Evolutionary conservation across 1,140 invertebrate genomes (phyloP).

Genomic region (Meloidogyne exigua): DNA sequence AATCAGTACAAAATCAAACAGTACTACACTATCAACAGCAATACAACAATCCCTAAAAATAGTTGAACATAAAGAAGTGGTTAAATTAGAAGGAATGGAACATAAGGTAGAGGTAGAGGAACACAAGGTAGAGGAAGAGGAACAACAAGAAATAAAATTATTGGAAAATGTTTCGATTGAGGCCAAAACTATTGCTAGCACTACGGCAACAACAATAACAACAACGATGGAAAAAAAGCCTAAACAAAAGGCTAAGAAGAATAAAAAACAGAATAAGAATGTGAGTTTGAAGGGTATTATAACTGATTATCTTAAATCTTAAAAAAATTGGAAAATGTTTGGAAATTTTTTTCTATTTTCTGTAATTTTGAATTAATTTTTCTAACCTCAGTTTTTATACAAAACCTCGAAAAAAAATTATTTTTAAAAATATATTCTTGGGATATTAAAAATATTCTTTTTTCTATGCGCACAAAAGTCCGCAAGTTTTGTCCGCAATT

Average conservation of each 20-base stretch:
- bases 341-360: background rate
- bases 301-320: background rate
- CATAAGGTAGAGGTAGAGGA: no score
- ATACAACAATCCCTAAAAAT: background rate
- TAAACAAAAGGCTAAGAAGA: background rate
- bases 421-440: no score
- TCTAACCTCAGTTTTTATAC: background rate
- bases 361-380: background rate
- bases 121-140: no score
- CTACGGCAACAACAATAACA: background rate
- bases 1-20: background rate
- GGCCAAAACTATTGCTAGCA: background rate
- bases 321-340: no score
- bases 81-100: no score
- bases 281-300: slow-evolving; percentile 1
- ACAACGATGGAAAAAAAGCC: background rate
- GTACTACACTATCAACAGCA: background rate
- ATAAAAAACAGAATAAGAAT: background rate
- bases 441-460: no score
- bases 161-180: background rate
- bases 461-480: no score
- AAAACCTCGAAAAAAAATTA: no score
- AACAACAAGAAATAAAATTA: background rate
- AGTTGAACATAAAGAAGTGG: no score
- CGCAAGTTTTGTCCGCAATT: no score